phyloP scores from a whole-genome alignment of 2,113 vertebrate species.

The Uria lomvia region DNA sequence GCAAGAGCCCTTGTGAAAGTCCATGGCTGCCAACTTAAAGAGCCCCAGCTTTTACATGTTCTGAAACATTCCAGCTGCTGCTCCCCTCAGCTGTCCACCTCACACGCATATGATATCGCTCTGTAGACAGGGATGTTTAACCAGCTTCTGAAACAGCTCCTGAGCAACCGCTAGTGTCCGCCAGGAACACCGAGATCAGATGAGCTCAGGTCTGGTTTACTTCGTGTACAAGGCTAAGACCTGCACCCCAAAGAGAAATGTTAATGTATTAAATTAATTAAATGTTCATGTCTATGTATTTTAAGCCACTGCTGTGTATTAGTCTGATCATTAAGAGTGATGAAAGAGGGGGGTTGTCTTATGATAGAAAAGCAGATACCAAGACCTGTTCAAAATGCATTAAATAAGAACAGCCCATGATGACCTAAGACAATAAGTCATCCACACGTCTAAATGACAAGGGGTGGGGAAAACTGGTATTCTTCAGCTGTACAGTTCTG shows the following conservation, averaged over 20 bases:
- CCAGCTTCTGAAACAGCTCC: neutral
- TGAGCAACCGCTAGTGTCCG: neutral
- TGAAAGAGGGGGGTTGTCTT: neutral
- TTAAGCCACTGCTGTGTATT: neutral
- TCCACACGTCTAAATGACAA: neutral
- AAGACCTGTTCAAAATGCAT: neutral
- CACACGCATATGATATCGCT: accelerated
- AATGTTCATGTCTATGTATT: neutral
- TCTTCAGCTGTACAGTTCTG: neutral
- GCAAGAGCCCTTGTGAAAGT: neutral
- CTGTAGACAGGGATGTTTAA: neutral
- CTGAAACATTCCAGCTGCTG: neutral
- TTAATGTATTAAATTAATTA: neutral
- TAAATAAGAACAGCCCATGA: neutral
- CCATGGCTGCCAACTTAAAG: neutral
- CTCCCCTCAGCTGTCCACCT: neutral
- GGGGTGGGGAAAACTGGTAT: neutral
- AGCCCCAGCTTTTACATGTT: neutral
- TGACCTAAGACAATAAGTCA: neutral
- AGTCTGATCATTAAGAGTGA: neutral
- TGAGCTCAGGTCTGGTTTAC: neutral
- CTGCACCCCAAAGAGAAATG: neutral
- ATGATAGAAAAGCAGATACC: neutral
- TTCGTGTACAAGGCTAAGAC: neutral
- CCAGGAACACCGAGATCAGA: neutral